phyloP scores from a whole-genome alignment of 53 echinoderm and acorn worm species.

The Crossaster papposus region DNA sequence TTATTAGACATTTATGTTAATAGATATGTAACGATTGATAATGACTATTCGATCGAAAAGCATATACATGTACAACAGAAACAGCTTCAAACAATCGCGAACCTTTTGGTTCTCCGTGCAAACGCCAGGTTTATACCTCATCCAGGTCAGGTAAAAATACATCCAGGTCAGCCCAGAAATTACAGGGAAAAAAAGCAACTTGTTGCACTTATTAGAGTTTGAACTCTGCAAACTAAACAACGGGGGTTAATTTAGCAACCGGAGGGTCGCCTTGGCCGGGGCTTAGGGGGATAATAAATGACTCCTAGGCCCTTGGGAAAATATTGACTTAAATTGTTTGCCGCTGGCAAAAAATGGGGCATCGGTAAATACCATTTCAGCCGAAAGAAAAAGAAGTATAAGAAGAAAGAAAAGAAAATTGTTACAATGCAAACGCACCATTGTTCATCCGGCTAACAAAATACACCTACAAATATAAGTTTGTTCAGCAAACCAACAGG shows the following conservation, averaged over 20 bases:
- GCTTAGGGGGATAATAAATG: constrained; percentile 56
- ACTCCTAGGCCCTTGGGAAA: constrained; percentile 34
- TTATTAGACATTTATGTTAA: too few species aligned
- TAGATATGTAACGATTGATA: too few species aligned
- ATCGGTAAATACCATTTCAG: constrained; percentile 36
- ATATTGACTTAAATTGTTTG: constrained; percentile 64
- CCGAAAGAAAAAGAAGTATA: not conserved
- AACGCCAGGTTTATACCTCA: not conserved
- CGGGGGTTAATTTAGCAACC: constrained; percentile 54
- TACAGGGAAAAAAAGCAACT: not conserved
- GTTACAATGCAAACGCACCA: constrained; percentile 19
- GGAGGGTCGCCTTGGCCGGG: constrained; percentile 38
- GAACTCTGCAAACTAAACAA: constrained; percentile 41
- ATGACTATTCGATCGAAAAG: too few species aligned
- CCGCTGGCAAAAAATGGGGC: constrained; percentile 50
- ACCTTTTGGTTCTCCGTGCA: not conserved
- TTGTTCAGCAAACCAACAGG: constrained; percentile 4
- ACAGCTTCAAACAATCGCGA: not conserved
- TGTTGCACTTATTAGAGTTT: constrained; percentile 12
- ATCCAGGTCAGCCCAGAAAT: too few species aligned
- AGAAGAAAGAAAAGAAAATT: not conserved
- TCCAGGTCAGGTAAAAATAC: constrained; percentile 20
- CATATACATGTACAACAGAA: too few species aligned
- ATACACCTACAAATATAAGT: constrained; percentile 4
- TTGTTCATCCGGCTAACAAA: constrained; percentile 6